Evolutionary conservation across 2,888 invertebrate genomes (phyloP).

Genomic region (Limnephilus marmoratus): DNA sequence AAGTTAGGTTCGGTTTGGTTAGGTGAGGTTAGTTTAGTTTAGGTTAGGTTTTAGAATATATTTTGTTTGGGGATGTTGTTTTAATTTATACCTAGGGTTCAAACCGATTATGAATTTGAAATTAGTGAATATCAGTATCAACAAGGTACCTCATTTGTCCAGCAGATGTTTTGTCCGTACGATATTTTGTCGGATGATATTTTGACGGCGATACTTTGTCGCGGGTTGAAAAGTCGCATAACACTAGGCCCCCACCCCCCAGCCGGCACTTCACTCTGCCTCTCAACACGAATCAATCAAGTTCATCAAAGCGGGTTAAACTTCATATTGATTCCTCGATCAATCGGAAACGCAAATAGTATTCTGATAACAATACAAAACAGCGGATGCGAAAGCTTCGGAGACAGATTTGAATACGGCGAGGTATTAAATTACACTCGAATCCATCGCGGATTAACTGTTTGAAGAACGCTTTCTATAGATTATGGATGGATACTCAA

Average conservation of each 20-base stretch:
- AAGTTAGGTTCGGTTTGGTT: too few relatives aligned
- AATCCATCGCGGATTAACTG: not conserved
- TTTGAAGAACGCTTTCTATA: not conserved
- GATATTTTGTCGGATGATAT: too few relatives aligned
- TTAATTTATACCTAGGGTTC: too few relatives aligned
- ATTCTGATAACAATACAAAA: conserved; percentile 12
- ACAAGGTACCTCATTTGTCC: too few relatives aligned
- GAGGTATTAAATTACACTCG: not conserved
- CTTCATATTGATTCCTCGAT: conserved; percentile 18
- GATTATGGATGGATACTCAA: not conserved
- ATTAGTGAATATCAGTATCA: too few relatives aligned
- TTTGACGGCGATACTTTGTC: too few relatives aligned
- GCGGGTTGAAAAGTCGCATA: too few relatives aligned
- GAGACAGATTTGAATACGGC: not conserved
- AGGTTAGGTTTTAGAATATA: too few relatives aligned
- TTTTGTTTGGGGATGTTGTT: too few relatives aligned
- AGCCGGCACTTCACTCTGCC: not conserved
- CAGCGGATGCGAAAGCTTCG: not conserved
- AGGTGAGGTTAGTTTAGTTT: too few relatives aligned
- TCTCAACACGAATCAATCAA: conserved; percentile 30
- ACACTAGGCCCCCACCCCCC: not conserved
- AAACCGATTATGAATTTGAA: too few relatives aligned
- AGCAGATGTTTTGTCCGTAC: too few relatives aligned
- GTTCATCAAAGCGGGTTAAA: conserved; percentile 21
- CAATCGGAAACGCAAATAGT: conserved; percentile 24